These are phyloP conservation scores for Herpetotheres cachinnans DNA, from an alignment of 2,113 vertebrate species.

Conservation along the genomic window DNA sequence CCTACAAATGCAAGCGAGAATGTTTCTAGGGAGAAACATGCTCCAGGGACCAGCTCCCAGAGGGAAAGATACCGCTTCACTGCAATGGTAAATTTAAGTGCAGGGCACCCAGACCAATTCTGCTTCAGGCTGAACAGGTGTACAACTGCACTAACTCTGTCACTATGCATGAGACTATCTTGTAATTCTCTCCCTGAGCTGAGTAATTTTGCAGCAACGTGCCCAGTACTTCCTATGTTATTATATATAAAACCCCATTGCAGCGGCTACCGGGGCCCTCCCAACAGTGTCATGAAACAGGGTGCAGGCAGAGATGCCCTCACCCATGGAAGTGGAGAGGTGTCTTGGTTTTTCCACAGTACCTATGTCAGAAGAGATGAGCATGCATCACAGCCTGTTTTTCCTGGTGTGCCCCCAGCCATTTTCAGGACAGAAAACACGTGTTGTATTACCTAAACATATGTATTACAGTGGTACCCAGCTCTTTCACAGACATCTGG, in stretches of 20 bases:
- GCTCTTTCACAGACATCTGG: not conserved
- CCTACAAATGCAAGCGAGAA: not conserved
- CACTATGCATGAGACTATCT: too few species aligned
- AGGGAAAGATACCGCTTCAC: not conserved
- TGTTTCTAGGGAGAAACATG: not conserved
- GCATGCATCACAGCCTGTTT: not conserved
- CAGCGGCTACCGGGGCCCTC: not conserved
- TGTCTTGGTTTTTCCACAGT: not conserved
- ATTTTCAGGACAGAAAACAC: not conserved
- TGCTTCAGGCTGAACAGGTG: rapidly evolving
- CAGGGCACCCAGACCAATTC: too few species aligned
- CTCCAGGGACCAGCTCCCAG: not conserved
- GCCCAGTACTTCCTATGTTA: rapidly evolving
- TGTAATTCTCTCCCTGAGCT: too few species aligned
- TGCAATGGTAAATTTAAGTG: rapidly evolving
- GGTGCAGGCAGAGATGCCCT: not conserved
- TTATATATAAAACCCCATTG: not conserved
- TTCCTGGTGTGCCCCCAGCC: not conserved
- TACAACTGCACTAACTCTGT: rapidly evolving
- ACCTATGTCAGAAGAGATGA: not conserved
- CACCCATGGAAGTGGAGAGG: not conserved
- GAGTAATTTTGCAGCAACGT: not conserved
- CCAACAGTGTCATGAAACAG: not conserved
- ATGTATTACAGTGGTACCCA: not conserved
- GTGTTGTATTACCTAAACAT: not conserved